Evolutionary conservation across 2,888 invertebrate genomes (phyloP).

Genomic region (Euplexia lucipara): DNA sequence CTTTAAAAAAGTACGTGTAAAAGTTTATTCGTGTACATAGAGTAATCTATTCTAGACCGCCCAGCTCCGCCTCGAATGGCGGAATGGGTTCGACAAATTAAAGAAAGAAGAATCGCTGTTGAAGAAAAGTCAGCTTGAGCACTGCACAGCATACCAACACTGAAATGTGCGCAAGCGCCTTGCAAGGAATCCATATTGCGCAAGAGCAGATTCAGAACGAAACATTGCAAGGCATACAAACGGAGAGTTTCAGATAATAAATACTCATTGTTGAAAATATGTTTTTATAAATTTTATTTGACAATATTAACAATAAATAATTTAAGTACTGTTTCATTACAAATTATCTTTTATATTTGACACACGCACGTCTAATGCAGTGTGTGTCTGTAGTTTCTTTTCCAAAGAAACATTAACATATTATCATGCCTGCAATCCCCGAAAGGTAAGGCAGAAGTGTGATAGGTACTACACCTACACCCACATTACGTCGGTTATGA

Average conservation of each 20-base stretch:
- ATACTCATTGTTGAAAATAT: slow-evolving; percentile 10
- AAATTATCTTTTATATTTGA: slow-evolving; percentile 20
- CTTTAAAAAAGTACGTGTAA: too few relatives aligned
- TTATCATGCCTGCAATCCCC: too few relatives aligned
- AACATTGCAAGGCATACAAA: slow-evolving; percentile 25
- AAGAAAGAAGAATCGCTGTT: slow-evolving; percentile 25
- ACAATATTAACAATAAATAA: slow-evolving; percentile 35
- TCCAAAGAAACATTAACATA: too few relatives aligned
- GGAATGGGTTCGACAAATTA: slow-evolving; percentile 24
- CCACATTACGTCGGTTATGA: too few relatives aligned
- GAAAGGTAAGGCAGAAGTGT: too few relatives aligned
- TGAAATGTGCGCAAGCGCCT: slow-evolving; percentile 23
- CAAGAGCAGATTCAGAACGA: slow-evolving; percentile 30
- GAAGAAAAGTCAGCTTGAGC: slow-evolving; percentile 17
- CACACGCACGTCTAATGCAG: not conserved
- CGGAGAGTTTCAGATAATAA: slow-evolving; percentile 26
- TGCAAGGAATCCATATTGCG: slow-evolving; percentile 13
- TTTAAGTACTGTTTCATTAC: slow-evolving; percentile 17
- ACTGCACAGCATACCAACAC: slow-evolving; percentile 21
- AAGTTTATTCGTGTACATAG: slow-evolving; percentile 3
- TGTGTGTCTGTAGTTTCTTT: not conserved
- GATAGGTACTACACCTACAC: too few relatives aligned
- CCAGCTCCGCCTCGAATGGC: not conserved
- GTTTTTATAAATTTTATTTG: slow-evolving; percentile 10
- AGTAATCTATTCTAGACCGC: slow-evolving; percentile 9